Evolutionary conservation across 2,113 vertebrate genomes (phyloP).

Genomic region (Circaetus cinerascens): DNA sequence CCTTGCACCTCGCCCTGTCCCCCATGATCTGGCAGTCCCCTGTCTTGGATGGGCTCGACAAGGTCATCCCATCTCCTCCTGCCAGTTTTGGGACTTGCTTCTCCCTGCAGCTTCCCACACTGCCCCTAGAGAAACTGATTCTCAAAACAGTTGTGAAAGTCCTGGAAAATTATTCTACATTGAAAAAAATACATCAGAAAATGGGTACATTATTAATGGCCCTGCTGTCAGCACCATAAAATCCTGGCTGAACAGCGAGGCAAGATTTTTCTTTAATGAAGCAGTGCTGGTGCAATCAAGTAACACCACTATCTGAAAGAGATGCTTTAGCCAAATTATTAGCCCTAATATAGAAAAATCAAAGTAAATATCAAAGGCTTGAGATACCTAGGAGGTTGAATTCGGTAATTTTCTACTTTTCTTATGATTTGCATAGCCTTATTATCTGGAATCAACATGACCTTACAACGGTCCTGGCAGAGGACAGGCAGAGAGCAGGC

Average conservation of each 20-base stretch:
- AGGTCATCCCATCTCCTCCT: background rate
- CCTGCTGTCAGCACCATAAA: background rate
- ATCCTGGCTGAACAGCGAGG: background rate
- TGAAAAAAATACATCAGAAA: constrained; percentile 12
- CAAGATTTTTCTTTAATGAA: background rate
- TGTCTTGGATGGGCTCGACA: background rate
- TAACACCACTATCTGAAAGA: background rate
- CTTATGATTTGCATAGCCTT: background rate
- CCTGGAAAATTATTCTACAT: background rate
- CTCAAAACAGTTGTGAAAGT: background rate
- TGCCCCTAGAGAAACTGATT: accelerated
- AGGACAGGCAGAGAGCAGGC: background rate
- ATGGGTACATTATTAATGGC: background rate
- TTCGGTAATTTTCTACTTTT: background rate
- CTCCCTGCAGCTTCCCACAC: background rate
- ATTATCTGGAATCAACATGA: background rate
- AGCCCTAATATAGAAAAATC: background rate
- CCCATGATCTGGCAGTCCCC: background rate
- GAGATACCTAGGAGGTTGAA: background rate
- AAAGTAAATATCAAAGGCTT: background rate
- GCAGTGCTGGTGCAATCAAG: background rate
- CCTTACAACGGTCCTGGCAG: background rate
- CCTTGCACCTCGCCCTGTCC: background rate
- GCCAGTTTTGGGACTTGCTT: background rate
- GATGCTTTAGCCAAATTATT: background rate